Percentiles rank a stretch among this genome's conserved stretches.
These are phyloP conservation scores for Acanthopagrus latus DNA, from an alignment of 2,797 vertebrate genomes.

Conservation along the genomic window DNA sequence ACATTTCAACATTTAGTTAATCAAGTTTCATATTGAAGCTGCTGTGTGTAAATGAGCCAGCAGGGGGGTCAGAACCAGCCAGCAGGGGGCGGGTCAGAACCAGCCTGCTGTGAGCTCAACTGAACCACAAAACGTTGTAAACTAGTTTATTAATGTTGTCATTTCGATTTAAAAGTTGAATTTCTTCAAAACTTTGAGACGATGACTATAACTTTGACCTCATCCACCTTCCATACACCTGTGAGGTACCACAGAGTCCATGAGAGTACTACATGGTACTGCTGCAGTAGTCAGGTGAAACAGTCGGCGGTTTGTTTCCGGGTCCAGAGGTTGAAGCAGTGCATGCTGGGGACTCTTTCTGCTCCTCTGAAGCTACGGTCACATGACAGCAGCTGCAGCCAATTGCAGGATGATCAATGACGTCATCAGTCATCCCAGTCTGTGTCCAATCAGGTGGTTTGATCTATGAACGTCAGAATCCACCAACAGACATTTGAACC, in stretches of 20 bases:
- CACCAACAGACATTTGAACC: too few relatives aligned
- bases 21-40: not conserved
- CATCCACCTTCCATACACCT: not conserved
- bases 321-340: conserved; percentile 20
- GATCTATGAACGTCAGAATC: too few relatives aligned
- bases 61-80: too few relatives aligned
- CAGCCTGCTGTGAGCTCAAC: too few relatives aligned
- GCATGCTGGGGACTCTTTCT: conserved; percentile 51
- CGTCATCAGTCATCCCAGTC: not conserved
- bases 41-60: not conserved
- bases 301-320: not conserved
- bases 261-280: too few relatives aligned
- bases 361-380: conserved; percentile 29
- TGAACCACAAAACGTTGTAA: too few relatives aligned
- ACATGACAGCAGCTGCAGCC: conserved; percentile 35
- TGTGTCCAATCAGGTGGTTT: not conserved
- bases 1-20: not conserved
- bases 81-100: too few relatives aligned
- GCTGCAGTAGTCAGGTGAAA: too few relatives aligned
- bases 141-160: too few relatives aligned
- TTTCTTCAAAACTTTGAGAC: too few relatives aligned
- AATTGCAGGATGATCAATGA: not conserved
- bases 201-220: not conserved
- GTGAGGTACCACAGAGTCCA: too few relatives aligned
- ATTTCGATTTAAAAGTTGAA: too few relatives aligned